These are phyloP conservation scores for Pyxicephalus adspersus DNA, from an alignment of 2,113 vertebrate genomes.

Conservation along the genomic window DNA sequence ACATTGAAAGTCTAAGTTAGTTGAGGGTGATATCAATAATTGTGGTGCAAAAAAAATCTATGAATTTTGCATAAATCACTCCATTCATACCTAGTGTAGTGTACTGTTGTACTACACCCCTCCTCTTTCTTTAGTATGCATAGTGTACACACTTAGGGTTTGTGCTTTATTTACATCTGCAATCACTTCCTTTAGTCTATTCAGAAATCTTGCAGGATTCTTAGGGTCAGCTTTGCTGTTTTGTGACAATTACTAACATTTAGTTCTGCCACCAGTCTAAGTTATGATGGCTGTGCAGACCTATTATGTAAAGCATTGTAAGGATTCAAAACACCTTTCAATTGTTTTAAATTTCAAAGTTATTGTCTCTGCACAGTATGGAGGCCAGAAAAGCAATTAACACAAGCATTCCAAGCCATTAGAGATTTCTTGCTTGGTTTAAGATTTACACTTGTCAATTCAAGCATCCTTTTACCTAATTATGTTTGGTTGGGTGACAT, in stretches of 20 bases:
- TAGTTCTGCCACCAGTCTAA: background rate
- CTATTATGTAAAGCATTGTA: background rate
- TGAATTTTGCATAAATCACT: too few species aligned
- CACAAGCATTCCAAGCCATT: conserved; percentile 13
- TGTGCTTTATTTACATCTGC: too few species aligned
- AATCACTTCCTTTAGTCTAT: too few species aligned
- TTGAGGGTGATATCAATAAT: too few species aligned
- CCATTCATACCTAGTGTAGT: too few species aligned
- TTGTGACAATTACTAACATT: background rate
- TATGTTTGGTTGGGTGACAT: background rate
- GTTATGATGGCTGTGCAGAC: background rate
- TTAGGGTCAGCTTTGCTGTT: background rate
- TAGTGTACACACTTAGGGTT: too few species aligned
- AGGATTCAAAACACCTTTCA: background rate
- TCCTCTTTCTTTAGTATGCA: too few species aligned
- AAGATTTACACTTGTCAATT: conserved; percentile 16
- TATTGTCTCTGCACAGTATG: background rate
- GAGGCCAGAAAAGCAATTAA: conserved; percentile 12
- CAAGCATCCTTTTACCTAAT: conserved; percentile 29
- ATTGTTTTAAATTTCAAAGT: conserved; percentile 13
- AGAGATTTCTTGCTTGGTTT: conserved; percentile 23
- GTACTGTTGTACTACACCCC: too few species aligned
- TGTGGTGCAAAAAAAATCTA: too few species aligned
- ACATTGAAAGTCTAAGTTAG: too few species aligned
- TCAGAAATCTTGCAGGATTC: too few species aligned